phyloP scores from a whole-genome alignment of 1,140 invertebrate species.

The Atta texana region DNA sequence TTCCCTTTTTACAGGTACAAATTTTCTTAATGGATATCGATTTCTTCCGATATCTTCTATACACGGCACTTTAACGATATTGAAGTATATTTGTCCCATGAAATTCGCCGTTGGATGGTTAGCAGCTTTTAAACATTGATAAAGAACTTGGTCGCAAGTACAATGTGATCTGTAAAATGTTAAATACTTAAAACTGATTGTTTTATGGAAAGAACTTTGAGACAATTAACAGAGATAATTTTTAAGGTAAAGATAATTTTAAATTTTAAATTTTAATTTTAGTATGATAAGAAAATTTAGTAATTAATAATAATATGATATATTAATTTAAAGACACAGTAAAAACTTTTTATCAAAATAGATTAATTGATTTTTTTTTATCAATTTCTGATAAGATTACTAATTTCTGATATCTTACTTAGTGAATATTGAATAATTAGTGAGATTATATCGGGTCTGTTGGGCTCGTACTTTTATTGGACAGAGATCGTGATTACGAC shows the following conservation, averaged over 20 bases:
- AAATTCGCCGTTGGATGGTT: slow-evolving; percentile 90
- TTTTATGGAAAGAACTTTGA: background rate
- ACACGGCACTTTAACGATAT: slow-evolving; percentile 92
- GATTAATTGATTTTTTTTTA: slow-evolving; percentile 21
- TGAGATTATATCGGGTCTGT: slow-evolving; percentile 91
- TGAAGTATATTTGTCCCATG: slow-evolving; percentile 96
- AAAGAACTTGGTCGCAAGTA: slow-evolving; percentile 93
- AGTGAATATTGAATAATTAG: slow-evolving; percentile 94
- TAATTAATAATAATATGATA: background rate
- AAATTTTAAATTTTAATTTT: no score
- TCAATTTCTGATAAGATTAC: slow-evolving; percentile 23
- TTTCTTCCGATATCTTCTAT: slow-evolving; percentile 87
- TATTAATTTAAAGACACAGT: background rate
- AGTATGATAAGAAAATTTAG: slow-evolving; percentile 31
- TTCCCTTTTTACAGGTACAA: slow-evolving; percentile 71
- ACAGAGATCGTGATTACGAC: slow-evolving; percentile 93
- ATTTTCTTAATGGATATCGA: slow-evolving; percentile 60
- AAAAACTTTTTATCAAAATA: background rate
- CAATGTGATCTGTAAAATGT: slow-evolving; percentile 90
- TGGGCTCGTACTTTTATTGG: slow-evolving; percentile 92
- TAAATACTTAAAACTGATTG: slow-evolving; percentile 11
- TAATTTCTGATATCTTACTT: slow-evolving; percentile 87
- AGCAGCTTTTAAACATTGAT: slow-evolving; percentile 92
- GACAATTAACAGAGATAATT: background rate
- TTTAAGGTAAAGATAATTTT: slow-evolving; percentile 14